These are phyloP conservation scores for Muschampia plurimacula DNA, from an alignment of 2,888 invertebrate genomes.

Conservation along the genomic window DNA sequence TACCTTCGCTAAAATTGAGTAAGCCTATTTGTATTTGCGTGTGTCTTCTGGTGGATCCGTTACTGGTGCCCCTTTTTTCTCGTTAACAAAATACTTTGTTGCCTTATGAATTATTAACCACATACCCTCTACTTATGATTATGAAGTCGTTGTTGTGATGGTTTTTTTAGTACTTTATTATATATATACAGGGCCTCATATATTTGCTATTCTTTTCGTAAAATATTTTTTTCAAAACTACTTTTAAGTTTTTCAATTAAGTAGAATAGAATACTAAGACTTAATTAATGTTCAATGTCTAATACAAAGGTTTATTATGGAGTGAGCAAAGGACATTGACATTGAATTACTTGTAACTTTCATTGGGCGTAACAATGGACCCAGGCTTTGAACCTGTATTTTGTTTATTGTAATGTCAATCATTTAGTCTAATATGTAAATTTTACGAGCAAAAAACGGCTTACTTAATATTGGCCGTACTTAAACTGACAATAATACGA, in stretches of 20 bases:
- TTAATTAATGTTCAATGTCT: background rate
- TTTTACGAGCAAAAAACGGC: slow-evolving; percentile 18
- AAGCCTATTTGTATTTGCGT: background rate
- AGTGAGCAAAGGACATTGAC: slow-evolving; percentile 65
- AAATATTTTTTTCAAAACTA: background rate
- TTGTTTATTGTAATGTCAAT: slow-evolving; percentile 58
- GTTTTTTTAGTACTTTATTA: slow-evolving; percentile 6
- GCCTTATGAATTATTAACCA: slow-evolving; percentile 26
- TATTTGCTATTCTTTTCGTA: background rate
- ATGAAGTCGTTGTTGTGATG: background rate
- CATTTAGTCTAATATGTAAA: slow-evolving; percentile 33
- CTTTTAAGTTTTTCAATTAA: background rate
- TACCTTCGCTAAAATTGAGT: background rate
- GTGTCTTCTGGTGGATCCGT: background rate
- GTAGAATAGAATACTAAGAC: background rate
- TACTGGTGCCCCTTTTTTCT: slow-evolving; percentile 22
- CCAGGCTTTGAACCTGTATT: slow-evolving; percentile 52
- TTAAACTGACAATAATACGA: background rate
- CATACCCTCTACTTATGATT: slow-evolving; percentile 13
- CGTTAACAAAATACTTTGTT: slow-evolving; percentile 1
- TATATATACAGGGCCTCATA: background rate
- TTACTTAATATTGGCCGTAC: slow-evolving; percentile 1
- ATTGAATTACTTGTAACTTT: slow-evolving; percentile 50
- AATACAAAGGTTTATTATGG: slow-evolving; percentile 40
- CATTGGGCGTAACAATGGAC: slow-evolving; percentile 53